Conservation (phyloP, 1,140 invertebrate genomes). For the Drosophila pruinosa region DNA sequence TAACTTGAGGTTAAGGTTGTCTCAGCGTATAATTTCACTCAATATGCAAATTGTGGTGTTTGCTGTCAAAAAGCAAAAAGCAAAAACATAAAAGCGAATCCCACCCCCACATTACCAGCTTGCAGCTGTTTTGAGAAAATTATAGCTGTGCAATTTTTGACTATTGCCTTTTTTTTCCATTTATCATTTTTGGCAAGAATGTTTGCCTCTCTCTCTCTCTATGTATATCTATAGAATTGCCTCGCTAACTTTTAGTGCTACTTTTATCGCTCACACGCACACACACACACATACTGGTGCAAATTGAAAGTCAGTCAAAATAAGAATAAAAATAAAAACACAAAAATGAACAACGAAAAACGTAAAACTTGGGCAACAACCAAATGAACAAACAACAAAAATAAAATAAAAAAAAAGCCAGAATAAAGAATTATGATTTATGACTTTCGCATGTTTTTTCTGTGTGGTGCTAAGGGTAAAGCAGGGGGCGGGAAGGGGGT, state of each 20-base stretch:
- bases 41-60: constrained; percentile 61
- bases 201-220: constrained; percentile 2
- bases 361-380: constrained; percentile 40
- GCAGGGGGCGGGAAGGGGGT: background rate
- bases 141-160: constrained; percentile 55
- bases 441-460: constrained; percentile 72
- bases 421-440: constrained; percentile 78
- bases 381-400: too few relatives aligned
- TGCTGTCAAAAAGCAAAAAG: constrained; percentile 68
- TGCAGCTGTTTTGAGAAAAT: constrained; percentile 10
- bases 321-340: constrained; percentile 23
- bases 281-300: constrained; percentile 21
- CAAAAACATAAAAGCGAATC: constrained; percentile 42
- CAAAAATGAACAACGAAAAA: constrained; percentile 33
- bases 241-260: constrained; percentile 58
- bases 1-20: background rate
- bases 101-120: background rate
- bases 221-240: constrained; percentile 36
- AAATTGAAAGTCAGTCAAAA: constrained; percentile 58
- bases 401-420: constrained; percentile 20
- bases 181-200: constrained; percentile 70
- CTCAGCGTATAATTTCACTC: constrained; percentile 23
- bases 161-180: constrained; percentile 53
- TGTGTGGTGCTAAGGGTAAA: background rate
- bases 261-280: constrained; percentile 34